Evolutionary conservation across 2,797 vertebrate genomes (phyloP), one percentile per base, ranked within the genome.

Genomic region (Liparis tanakae): DNA sequence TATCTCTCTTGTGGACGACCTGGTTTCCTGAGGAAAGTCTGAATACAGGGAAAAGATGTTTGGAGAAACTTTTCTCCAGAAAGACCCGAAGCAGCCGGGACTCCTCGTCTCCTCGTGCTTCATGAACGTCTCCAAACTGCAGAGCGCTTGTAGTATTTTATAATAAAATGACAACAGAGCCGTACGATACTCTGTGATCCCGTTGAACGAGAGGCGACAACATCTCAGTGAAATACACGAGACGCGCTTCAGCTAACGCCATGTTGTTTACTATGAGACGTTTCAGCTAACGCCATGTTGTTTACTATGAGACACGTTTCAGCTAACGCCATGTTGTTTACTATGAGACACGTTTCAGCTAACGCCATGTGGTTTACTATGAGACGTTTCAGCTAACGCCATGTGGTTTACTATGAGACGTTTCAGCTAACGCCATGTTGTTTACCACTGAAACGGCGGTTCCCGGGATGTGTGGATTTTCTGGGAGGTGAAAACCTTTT

Each of bases 181-280:
- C 81, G n/a, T 65, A 72, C 83, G 79, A 80, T 84, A 88, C 78
- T 82, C 79, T 80, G 77, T 82, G 78, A 82, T 80, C 66, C 75
- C 51, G n/a, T n/a, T n/a, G n/a, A n/a, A n/a, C n/a, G 70, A 85
- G 86, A 85, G 59, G 72, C 74, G 85, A 83, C 83, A 81, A 68
- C 72, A 81, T 82, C 48, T 57, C n/a, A 43, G 61, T 69, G 48
- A 87, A 81, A 69, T 39, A 65, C 73, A 70, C 64, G 53, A 70
- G 73, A 81, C 43, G 63, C 33, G 22, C 56, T 67, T 14, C 20
- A 34, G 57, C 50, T 34, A 50, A 48, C 6, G 0, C 39, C 25
- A 54, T 22, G 66, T 63, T 73, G 66, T 63, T 73, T 43, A 10
- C 57, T 51, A 39, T 4, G 25, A 30, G 25, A 30, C 25, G 25